Base-by-base conservation (phyloP, 2,888 invertebrate species). In the Horisme vitalbata region DNA sequence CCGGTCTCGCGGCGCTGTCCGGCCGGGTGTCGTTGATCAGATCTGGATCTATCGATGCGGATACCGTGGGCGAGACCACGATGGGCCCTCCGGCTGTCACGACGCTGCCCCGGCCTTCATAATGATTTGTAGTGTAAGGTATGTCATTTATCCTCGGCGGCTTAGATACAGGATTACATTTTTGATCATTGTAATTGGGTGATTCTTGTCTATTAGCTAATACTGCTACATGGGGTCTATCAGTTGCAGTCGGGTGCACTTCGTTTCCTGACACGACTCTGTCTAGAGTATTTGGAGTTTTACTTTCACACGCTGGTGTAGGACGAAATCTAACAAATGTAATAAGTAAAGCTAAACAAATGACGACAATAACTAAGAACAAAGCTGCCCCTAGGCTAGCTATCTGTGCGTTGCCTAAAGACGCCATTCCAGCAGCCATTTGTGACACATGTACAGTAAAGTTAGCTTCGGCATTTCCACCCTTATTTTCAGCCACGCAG, bases 401-500 rank as follows among this genome's bases (percentile, higher is more conserved):
- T 62, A 96, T 96, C 77, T 96, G 96, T 5, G 96, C 95, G 56
- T 94, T 95, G 33, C 95, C 96, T 47, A 97, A 82, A 0, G 95
- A 94, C 2, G 94, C 94, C 91, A 96, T 94, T 35, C 96, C 95
- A 15, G 94, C 95, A 31, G 95, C 91, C 45, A 93, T 87, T 82
- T 95, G 92, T 37, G 94, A 93, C 39, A 97, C 95, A 70, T 95
- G 94, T 26, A 97, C 90, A 23, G 97, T 97, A 70, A 97, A 97
- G 80, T 97, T 97, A 8, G 96, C 95, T 84, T 96, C 96, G 20
- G 95, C 94, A 67, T 93, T 95, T 12, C 97, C 97, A 2, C 96
- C 97, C 50, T 94, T 93, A 80, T 97, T 97, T 79, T 96, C 96
- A 5, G 97, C 97, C 1, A 96, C 94, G 79, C 97, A 97, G 75